phyloP scores from a whole-genome alignment of 2,888 invertebrate species.

The Dasypolia templi region DNA sequence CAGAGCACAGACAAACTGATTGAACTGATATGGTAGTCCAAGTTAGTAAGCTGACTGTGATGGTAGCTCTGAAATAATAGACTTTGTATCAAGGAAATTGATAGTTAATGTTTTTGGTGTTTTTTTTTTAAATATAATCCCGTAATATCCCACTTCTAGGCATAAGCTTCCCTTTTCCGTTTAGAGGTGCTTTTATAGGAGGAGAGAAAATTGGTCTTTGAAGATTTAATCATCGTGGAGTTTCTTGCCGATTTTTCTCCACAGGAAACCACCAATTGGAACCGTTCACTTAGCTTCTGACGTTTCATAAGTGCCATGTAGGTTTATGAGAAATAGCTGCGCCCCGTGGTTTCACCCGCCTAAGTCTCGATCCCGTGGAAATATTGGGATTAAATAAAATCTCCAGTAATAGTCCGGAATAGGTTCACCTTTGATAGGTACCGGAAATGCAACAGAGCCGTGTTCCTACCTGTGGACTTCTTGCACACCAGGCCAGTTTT shows the following conservation, averaged over 20 bases:
- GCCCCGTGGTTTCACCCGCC: too few species aligned
- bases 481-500: background rate
- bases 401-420: background rate
- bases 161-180: background rate
- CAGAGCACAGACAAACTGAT: constrained; percentile 36
- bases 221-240: background rate
- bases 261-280: background rate
- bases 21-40: constrained; percentile 36
- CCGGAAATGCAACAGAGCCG: too few species aligned
- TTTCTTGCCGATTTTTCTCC: background rate
- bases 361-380: too few species aligned
- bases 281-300: background rate
- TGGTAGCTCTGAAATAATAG: background rate
- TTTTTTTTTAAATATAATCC: too few species aligned
- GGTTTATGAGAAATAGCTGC: background rate
- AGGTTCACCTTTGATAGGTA: background rate
- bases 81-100: background rate
- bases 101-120: background rate
- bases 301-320: background rate
- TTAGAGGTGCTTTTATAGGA: background rate
- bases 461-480: background rate
- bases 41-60: constrained; percentile 21
- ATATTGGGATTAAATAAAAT: too few species aligned
- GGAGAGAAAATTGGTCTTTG: background rate
- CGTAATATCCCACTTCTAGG: background rate